These are phyloP conservation scores for Pseudomyrmex cubaensis DNA, from an alignment of 1,140 invertebrate species.

Conservation along the genomic window DNA sequence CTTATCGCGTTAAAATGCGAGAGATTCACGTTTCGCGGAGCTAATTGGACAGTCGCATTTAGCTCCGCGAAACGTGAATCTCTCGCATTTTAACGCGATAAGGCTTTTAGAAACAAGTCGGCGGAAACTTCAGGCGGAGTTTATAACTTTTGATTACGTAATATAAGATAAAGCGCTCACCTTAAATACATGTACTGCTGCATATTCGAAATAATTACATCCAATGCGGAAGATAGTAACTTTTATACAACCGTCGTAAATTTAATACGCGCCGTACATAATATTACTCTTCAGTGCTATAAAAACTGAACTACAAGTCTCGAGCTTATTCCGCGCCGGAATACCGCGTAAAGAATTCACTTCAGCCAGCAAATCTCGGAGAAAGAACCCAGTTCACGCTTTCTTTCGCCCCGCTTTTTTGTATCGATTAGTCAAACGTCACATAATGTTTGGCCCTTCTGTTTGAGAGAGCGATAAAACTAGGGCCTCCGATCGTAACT, in stretches of 20 bases:
- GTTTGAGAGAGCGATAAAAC: constrained; percentile 53
- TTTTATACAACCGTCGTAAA: neutral
- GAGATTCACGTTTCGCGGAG: too few species aligned
- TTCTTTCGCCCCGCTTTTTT: neutral
- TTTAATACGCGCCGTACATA: too few species aligned
- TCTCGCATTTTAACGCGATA: neutral
- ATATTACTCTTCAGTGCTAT: too few species aligned
- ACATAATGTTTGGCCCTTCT: constrained; percentile 34
- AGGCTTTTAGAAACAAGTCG: constrained; percentile 6
- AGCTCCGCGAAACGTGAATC: constrained; percentile 2
- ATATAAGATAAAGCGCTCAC: constrained; percentile 17
- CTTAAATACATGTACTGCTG: neutral
- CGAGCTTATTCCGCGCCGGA: neutral
- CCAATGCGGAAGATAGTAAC: neutral
- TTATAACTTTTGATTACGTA: constrained; percentile 44
- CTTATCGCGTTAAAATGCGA: too few species aligned
- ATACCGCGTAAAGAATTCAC: neutral
- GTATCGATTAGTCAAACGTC: constrained; percentile 68
- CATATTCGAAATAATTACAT: neutral
- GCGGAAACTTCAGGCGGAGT: neutral
- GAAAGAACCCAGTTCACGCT: neutral
- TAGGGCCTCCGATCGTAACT: constrained; percentile 73
- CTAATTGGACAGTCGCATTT: constrained; percentile 14
- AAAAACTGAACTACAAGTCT: neutral
- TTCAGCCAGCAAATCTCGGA: neutral